Conservation (phyloP, 2,113 vertebrate genomes). For the Cheilinus undulatus region DNA sequence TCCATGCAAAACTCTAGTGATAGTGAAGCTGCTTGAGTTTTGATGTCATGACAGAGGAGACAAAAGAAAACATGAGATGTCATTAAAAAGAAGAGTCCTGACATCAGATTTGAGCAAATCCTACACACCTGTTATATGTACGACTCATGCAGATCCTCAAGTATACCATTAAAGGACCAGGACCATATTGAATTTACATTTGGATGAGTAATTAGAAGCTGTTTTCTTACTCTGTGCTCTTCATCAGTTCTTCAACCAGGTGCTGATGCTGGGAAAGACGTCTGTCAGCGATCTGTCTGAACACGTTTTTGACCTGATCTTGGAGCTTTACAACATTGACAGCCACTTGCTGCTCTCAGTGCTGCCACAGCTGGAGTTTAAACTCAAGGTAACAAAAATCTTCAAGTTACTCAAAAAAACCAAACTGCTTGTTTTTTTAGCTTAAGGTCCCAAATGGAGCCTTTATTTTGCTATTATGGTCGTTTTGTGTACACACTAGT, state of each 20-base stretch:
- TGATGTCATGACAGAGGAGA: too few relatives aligned
- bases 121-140: too few relatives aligned
- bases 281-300: conserved; percentile 98
- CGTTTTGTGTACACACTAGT: conserved; percentile 1
- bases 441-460: not conserved
- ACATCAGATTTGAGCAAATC: not conserved
- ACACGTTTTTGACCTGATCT: conserved; percentile 97
- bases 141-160: too few relatives aligned
- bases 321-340: conserved; percentile 99
- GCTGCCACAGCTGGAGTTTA: conserved; percentile 98
- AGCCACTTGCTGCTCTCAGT: conserved; percentile 98
- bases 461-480: not conserved
- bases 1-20: not conserved
- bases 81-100: not conserved
- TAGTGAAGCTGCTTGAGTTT: too few relatives aligned
- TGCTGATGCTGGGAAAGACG: conserved; percentile 98
- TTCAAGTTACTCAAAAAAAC: not conserved
- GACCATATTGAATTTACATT: too few relatives aligned
- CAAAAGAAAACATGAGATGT: too few relatives aligned
- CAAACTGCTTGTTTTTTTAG: not conserved
- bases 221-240: not conserved
- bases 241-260: conserved; percentile 97
- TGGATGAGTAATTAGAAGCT: not conserved
- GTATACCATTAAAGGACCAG: too few relatives aligned
- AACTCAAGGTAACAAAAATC: conserved; percentile 90